Base-by-base conservation (phyloP, 2,888 invertebrate species). In the Pyrochroa serraticornis region DNA sequence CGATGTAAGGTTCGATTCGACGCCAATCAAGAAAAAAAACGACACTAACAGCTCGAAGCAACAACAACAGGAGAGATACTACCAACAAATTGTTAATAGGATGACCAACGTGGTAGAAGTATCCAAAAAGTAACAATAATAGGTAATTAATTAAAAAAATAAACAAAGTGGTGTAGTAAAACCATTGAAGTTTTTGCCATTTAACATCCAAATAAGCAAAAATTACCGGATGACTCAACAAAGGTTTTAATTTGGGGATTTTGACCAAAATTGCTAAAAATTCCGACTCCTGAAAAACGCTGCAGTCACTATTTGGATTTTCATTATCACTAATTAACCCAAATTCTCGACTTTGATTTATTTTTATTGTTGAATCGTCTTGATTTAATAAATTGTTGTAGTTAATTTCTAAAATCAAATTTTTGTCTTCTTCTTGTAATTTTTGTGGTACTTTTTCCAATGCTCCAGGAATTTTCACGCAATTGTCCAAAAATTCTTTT, bases 401-500 rank as follows among this genome's bases (percentile, higher is more conserved):
- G 8, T 45, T 14, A 14, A 45, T 45, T 8, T 13, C 22, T n/a
- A 45, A 13, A 6, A 34, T 30, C 31, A 33, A 10, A 6, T 32
- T 44, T 32, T 32, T 12, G 0, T 33, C 10, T 6, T 13, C 10
- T 6, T 13, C 10, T 9, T 38, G 2, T 0, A 7, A 1, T 3
- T 22, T 2, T 10, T 9, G 14, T 10, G 33, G 2, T 1, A 22
- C 33, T 43, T 33, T 32, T 30, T 10, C n/a, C 34, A 5, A 43
- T 31, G n/a, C 1, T 43, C 12, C 3, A 13, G 2, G 33, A 33
- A 35, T 3, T 8, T 35, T 7, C 1, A 46, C 12, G 30, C 41
- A 42, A 36, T 6, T 30, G 5, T 55, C 49, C 5, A 49, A 14
- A 22, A 43, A 49, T 6, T 48, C 22, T 34, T 48, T 36, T 10